These are phyloP conservation scores for Lycophotia porphyrea DNA, from an alignment of 2,888 invertebrate species.

Conservation along the genomic window DNA sequence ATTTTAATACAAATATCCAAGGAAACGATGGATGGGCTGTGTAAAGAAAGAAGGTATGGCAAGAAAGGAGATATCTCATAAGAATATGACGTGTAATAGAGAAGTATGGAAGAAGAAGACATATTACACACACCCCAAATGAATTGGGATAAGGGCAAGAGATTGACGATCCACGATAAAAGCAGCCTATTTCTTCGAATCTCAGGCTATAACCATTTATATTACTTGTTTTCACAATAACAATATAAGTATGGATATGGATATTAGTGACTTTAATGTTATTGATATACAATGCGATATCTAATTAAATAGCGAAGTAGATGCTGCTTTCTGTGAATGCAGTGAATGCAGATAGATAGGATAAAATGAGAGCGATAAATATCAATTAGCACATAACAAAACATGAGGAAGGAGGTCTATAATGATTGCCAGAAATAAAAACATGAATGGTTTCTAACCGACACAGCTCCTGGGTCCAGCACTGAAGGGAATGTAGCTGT, in stretches of 20 bases:
- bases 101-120: too few relatives aligned
- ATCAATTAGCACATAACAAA: background rate
- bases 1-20: background rate
- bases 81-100: too few relatives aligned
- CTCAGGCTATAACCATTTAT: background rate
- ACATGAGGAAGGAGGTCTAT: background rate
- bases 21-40: too few relatives aligned
- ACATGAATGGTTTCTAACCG: constrained; percentile 81
- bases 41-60: too few relatives aligned
- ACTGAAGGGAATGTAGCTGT: constrained; percentile 94
- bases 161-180: too few relatives aligned
- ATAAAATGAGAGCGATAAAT: background rate
- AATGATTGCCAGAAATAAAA: constrained; percentile 44
- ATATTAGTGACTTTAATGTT: background rate
- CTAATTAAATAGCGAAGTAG: background rate
- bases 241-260: background rate
- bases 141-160: too few relatives aligned
- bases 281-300: background rate
- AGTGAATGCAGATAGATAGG: background rate
- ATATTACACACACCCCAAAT: too few relatives aligned
- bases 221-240: background rate
- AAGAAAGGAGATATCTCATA: too few relatives aligned
- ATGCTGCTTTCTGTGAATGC: background rate
- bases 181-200: too few relatives aligned
- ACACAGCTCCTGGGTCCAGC: constrained; percentile 95